Base-by-base conservation (phyloP, 2,113 vertebrate genomes). In the Xerus inauris region DNA sequence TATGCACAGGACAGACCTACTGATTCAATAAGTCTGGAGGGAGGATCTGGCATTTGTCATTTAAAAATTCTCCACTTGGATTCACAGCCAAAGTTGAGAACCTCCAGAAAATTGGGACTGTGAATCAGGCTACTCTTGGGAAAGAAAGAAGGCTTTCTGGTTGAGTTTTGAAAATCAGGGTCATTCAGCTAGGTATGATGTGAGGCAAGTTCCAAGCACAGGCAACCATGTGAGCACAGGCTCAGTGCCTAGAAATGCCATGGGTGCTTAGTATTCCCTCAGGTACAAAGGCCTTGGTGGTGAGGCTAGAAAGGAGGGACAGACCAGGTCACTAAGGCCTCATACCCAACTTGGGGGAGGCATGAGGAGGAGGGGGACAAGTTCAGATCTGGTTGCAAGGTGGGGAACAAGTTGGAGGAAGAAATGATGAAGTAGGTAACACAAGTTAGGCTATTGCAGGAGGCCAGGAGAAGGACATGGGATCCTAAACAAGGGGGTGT, bases 21-120 rank as follows among this genome's bases (percentile, higher is more conserved):
- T 62, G 62, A 86, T 89, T 82, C 79, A 89, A 94, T 62, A 57
- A 40, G 10, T 82, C 81, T 95, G 40, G 40, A 96, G 47, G 51
- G 3, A 14, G 35, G 57, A 6, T 38, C 49, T 91, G 42, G 42
- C 40, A 77, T 91, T 14, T 42, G 28, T 42, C 30, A 10, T 85
- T 88, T 90, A 14, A 62, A 86, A 82, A 67, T 92, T 92, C 80
- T 94, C 65, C 72, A 80, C 47, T 79, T 79, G 76, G 71, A 91
- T 30, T 59, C 26, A 80, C 30, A 84, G 65, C 47, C 65, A 94
- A 92, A 30, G 45, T 59, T 72, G 71, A 92, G 8, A 87, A 87
- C 3, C 14, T 20, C 12, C 65, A 67, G 19, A 9, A 59, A 38
- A 16, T 8, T 86, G 35, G 32, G 54, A 47, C 77, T 86, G 30